phyloP scores from a whole-genome alignment of 2,113 vertebrate species.

The Dicaeum eximium region DNA sequence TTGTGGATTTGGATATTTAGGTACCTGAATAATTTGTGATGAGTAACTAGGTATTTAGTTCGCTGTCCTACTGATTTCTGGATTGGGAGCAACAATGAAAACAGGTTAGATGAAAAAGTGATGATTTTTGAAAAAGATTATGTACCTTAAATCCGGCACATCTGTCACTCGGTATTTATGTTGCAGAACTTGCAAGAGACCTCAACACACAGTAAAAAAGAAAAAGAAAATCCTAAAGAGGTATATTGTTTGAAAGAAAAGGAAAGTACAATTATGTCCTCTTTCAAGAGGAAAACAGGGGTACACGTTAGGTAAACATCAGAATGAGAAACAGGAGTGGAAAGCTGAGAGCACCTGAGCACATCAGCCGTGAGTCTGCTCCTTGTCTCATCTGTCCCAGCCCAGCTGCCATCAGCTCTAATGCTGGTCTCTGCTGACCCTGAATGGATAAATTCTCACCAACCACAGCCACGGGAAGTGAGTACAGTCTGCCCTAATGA shows the following conservation, averaged over 20 bases:
- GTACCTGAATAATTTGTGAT: background rate
- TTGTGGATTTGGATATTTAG: background rate
- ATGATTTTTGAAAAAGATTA: background rate
- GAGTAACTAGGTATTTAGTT: background rate
- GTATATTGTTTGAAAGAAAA: background rate
- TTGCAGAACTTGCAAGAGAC: background rate
- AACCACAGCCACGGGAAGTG: background rate
- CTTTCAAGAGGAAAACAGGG: background rate
- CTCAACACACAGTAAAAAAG: background rate
- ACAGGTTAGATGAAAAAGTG: background rate
- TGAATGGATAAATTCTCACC: background rate
- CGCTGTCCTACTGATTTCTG: background rate
- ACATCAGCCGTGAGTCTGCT: background rate
- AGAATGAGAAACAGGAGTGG: background rate
- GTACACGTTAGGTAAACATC: background rate
- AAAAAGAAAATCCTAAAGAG: background rate
- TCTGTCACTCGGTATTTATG: background rate
- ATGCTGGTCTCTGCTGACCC: background rate
- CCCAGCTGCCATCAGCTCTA: background rate
- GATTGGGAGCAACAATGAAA: background rate
- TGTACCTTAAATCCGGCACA: background rate
- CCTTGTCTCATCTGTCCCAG: background rate
- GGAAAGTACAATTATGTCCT: background rate
- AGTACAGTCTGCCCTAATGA: background rate
- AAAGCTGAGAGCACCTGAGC: background rate